Conservation (phyloP, 2,888 invertebrate genomes). For the Folsomia candida region DNA sequence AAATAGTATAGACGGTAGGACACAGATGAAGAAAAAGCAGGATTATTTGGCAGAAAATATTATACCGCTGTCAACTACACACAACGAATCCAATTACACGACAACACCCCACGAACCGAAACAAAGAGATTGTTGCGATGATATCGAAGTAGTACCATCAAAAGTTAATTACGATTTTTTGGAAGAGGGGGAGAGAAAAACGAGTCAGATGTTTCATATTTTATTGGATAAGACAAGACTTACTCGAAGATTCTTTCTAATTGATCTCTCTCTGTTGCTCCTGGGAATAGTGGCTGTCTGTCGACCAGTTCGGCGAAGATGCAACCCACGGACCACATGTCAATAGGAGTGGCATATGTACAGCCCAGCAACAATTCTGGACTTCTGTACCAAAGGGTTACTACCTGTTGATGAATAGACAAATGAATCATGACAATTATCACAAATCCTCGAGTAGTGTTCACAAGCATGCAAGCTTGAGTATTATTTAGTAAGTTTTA, state of each 20-base stretch:
- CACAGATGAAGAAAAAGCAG: too few species aligned
- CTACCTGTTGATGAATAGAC: constrained; percentile 63
- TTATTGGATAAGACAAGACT: constrained; percentile 47
- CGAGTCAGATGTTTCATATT: background rate
- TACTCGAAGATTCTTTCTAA: constrained; percentile 83
- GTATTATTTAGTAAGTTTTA: background rate
- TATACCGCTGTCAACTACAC: too few species aligned
- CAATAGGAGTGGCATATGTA: constrained; percentile 87
- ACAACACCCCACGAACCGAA: too few species aligned
- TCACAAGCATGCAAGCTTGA: too few species aligned
- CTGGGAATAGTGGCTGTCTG: constrained; percentile 78
- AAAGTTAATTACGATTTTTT: too few species aligned
- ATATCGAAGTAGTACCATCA: too few species aligned
- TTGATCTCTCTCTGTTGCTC: constrained; percentile 87
- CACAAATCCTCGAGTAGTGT: too few species aligned
- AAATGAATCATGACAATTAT: too few species aligned
- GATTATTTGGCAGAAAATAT: too few species aligned
- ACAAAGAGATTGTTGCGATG: too few species aligned
- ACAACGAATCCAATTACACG: too few species aligned
- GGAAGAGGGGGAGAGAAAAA: background rate
- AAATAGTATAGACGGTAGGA: too few species aligned
- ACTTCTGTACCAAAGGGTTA: constrained; percentile 92
- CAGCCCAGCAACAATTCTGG: constrained; percentile 90
- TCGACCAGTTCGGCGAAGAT: constrained; percentile 86
- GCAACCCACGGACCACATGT: constrained; percentile 95